phyloP scores from a whole-genome alignment of 2,113 vertebrate species.

The Oophaga pumilio region DNA sequence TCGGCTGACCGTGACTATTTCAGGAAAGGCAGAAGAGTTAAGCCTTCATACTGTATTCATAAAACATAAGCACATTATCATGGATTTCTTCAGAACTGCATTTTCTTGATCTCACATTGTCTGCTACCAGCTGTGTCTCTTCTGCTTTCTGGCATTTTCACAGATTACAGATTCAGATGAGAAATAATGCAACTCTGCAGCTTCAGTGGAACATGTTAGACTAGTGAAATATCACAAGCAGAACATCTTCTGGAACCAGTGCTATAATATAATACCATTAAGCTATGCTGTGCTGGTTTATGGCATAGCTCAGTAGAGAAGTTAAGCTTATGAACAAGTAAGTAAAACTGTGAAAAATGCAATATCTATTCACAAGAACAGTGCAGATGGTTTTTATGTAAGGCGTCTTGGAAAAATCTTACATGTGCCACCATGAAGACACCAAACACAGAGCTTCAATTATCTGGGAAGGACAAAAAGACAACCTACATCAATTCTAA shows the following conservation, averaged over 20 bases:
- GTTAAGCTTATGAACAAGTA: conserved; percentile 3
- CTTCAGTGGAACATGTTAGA: not conserved
- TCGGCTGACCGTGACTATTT: no score
- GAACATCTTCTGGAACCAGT: not conserved
- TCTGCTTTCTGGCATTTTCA: not conserved
- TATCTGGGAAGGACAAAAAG: not conserved
- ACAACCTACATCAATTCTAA: no score
- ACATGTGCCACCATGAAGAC: not conserved
- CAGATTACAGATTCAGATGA: not conserved
- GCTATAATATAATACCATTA: conserved; percentile 11
- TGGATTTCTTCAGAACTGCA: not conserved
- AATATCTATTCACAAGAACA: conserved; percentile 15
- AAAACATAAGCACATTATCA: not conserved
- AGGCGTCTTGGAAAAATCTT: not conserved
- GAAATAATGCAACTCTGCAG: not conserved
- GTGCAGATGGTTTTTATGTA: not conserved
- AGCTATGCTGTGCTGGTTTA: not conserved
- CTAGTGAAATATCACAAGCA: not conserved
- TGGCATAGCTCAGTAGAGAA: not conserved
- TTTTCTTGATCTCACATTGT: not conserved
- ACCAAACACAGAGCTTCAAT: no score
- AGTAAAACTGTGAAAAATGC: not conserved
- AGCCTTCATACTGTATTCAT: not conserved
- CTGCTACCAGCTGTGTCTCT: not conserved
- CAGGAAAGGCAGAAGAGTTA: not conserved